Evolutionary conservation across 2,888 invertebrate genomes (phyloP).

Genomic region (Andrena flavipes): DNA sequence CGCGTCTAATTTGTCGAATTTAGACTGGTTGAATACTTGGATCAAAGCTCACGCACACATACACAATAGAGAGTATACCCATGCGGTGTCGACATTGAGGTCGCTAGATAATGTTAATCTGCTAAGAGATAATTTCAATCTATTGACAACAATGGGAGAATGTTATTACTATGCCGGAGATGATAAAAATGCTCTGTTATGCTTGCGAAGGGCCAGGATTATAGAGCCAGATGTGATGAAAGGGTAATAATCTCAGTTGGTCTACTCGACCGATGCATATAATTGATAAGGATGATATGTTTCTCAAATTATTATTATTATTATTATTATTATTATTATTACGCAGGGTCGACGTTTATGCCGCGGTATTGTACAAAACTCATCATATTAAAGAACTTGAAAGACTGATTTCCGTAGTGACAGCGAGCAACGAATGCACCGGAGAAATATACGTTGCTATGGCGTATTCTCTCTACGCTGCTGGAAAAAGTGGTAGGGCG

Average conservation of each 20-base stretch:
- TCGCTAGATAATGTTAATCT: slow-evolving; percentile 88
- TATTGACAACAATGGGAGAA: slow-evolving; percentile 90
- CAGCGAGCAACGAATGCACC: slow-evolving; percentile 86
- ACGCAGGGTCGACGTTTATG: slow-evolving; percentile 88
- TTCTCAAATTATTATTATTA: not conserved
- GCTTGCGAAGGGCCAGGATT: slow-evolving; percentile 85
- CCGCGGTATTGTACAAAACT: slow-evolving; percentile 87
- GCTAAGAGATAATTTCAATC: slow-evolving; percentile 89
- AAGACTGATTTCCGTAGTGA: slow-evolving; percentile 86
- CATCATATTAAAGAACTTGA: slow-evolving; percentile 88
- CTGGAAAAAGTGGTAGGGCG: slow-evolving; percentile 89
- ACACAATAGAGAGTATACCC: slow-evolving; percentile 89
- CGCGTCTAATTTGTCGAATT: slow-evolving; percentile 79
- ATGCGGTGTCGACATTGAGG: slow-evolving; percentile 89
- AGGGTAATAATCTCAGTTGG: slow-evolving; percentile 72
- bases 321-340: slow-evolving; percentile 7
- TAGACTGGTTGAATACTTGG: slow-evolving; percentile 88
- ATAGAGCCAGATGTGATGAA: slow-evolving; percentile 82
- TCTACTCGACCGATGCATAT: not conserved
- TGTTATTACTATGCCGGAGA: slow-evolving; percentile 91
- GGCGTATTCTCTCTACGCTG: slow-evolving; percentile 89
- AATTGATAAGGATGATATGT: not conserved
- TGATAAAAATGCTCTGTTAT: slow-evolving; percentile 87
- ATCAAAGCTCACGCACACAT: slow-evolving; percentile 88
- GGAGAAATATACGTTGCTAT: slow-evolving; percentile 92